These are phyloP conservation scores for rat (Rattus norvegicus) DNA, from an alignment of 2,113 vertebrate species.

Conservation along the genomic window GRCr8 NC_086021.1:85906501-85907000, in stretches of 20 bases:
- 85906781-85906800: constrained; percentile 33
- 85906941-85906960: constrained; percentile 30
- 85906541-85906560: background rate
- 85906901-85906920: background rate
- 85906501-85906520: constrained; percentile 1
- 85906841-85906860: constrained; percentile 67
- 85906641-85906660: background rate
- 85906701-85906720: constrained; percentile 26
- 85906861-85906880: constrained; percentile 62
- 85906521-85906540: background rate
- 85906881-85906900: constrained; percentile 20
- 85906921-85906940: background rate
- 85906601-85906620: background rate
- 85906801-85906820: constrained; percentile 3
- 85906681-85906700: constrained; percentile 3
- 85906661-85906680: background rate
- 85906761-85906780: constrained; percentile 4
- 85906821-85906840: constrained; percentile 8
- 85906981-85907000: constrained; percentile 35
- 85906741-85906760: constrained; percentile 22
- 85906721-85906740: constrained; percentile 27
- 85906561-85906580: constrained; percentile 12
- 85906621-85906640: background rate
- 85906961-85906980: constrained; percentile 44
- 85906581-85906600: background rate